Conservation (phyloP, 2,797 vertebrate genomes). For the Mastacembelus armatus region DNA sequence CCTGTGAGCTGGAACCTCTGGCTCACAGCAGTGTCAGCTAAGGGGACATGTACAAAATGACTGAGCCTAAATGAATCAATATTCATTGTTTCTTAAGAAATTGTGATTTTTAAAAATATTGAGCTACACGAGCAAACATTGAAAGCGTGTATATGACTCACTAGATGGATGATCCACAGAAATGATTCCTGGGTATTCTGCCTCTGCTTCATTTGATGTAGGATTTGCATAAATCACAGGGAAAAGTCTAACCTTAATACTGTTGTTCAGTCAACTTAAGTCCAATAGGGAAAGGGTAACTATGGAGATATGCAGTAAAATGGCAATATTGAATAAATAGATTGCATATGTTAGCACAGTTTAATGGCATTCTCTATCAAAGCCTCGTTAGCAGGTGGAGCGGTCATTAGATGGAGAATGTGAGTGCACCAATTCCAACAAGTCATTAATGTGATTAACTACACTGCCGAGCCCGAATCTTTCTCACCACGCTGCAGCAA, state of each 20-base stretch:
- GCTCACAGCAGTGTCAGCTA: conserved; percentile 20
- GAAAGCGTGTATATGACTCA: conserved; percentile 1
- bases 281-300: no score
- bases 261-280: not conserved
- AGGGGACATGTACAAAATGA: conserved; percentile 11
- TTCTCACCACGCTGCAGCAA: conserved; percentile 13
- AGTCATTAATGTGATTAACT: conserved; percentile 51
- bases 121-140: conserved; percentile 20
- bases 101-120: conserved; percentile 22
- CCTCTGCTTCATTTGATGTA: not conserved
- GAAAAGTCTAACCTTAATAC: not conserved
- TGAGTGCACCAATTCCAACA: conserved; percentile 5
- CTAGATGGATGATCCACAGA: not conserved
- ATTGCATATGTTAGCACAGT: no score
- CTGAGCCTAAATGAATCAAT: conserved; percentile 26
- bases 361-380: conserved; percentile 48
- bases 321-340: no score
- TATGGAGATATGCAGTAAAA: no score
- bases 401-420: conserved; percentile 16
- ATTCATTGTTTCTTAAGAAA: not conserved
- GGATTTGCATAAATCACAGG: not conserved
- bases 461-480: conserved; percentile 21
- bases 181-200: no score
- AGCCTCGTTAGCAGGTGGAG: conserved; percentile 46
- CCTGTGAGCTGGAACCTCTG: conserved; percentile 24